Conservation (phyloP, 2,113 vertebrate genomes). For the Ondatra zibethicus region DNA sequence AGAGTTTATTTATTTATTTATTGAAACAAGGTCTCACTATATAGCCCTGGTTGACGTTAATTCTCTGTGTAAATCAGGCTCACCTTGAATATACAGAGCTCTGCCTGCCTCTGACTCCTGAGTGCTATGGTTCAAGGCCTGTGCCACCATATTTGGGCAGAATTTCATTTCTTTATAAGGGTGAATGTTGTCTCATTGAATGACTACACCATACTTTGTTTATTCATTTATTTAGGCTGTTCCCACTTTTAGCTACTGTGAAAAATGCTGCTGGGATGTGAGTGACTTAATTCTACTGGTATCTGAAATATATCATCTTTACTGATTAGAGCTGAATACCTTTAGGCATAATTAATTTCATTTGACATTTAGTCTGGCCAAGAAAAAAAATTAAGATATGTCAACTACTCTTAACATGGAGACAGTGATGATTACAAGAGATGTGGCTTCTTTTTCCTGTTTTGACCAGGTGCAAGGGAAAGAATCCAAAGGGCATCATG, state of each 20-base stretch:
- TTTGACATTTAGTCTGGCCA: conserved; percentile 27
- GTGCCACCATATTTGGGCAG: background rate
- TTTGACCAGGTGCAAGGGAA: background rate
- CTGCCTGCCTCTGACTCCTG: background rate
- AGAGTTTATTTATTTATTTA: background rate
- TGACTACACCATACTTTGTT: background rate
- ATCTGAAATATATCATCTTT: background rate
- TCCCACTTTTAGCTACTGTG: background rate
- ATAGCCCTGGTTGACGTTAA: background rate
- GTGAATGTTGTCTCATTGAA: background rate
- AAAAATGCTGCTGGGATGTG: background rate
- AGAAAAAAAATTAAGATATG: background rate
- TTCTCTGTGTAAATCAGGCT: background rate
- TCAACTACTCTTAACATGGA: background rate
- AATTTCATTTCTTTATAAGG: conserved; percentile 2
- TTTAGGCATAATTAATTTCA: background rate
- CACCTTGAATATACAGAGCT: background rate
- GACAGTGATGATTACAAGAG: background rate
- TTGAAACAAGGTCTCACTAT: background rate
- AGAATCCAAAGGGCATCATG: background rate
- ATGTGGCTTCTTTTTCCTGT: background rate
- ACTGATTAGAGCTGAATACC: background rate
- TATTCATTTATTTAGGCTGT: background rate
- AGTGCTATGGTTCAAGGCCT: background rate
- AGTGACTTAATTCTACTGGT: background rate